These are phyloP conservation scores for Pedetes capensis DNA, from an alignment of 2,113 vertebrate genomes.

Conservation along the genomic window DNA sequence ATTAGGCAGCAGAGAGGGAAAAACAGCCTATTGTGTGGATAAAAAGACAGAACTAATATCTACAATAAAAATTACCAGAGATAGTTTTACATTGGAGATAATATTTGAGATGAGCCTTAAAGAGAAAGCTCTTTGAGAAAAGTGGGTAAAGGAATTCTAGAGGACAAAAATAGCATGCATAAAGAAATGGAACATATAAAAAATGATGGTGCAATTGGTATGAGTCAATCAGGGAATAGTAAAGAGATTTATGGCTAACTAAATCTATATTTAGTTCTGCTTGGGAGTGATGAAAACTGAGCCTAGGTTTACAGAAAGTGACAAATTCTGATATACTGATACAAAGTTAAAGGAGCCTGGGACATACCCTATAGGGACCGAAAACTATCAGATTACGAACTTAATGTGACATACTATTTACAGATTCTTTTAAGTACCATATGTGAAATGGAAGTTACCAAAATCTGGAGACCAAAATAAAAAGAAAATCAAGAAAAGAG, in stretches of 20 bases:
- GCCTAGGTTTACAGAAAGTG: neutral
- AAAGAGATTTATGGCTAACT: neutral
- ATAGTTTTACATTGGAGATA: neutral
- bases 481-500: neutral
- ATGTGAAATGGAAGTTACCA: neutral
- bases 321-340: neutral
- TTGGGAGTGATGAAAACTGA: neutral
- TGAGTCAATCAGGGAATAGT: neutral
- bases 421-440: neutral
- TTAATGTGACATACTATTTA: neutral
- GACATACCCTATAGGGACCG: accelerated
- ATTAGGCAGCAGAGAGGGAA: neutral
- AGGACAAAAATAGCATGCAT: neutral
- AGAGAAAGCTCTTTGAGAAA: neutral
- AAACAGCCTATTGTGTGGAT: neutral
- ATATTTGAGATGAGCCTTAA: neutral
- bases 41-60: neutral
- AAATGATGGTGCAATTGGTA: neutral
- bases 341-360: neutral
- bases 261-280: neutral
- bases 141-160: neutral
- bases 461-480: neutral
- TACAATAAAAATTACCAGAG: neutral
- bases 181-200: neutral
- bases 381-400: neutral